Conservation (phyloP, 1,140 invertebrate species). For the Megathymus violae region DNA sequence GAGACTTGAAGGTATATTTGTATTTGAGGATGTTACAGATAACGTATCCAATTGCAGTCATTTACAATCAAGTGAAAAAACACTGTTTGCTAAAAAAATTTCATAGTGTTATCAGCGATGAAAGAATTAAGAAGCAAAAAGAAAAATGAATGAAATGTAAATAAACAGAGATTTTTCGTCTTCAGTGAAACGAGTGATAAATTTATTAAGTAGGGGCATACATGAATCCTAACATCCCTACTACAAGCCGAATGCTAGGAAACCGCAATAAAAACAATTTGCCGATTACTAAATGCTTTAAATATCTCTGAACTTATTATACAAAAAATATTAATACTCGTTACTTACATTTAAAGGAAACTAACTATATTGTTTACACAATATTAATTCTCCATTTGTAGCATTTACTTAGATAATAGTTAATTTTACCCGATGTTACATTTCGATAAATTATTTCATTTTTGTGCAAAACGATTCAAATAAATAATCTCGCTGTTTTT, state of each 20-base stretch:
- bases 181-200: neutral
- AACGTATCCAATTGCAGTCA: too few species aligned
- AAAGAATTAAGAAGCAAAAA: too few species aligned
- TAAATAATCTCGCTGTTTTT: too few species aligned
- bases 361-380: slow-evolving; percentile 30
- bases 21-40: too few species aligned
- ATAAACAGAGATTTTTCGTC: neutral
- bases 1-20: too few species aligned
- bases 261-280: slow-evolving; percentile 23
- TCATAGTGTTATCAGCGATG: too few species aligned
- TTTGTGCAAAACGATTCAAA: too few species aligned
- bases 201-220: slow-evolving; percentile 11
- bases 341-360: slow-evolving; percentile 12
- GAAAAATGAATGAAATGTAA: too few species aligned
- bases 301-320: slow-evolving; percentile 14
- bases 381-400: slow-evolving; percentile 62
- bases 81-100: too few species aligned
- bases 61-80: too few species aligned
- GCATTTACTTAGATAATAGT: slow-evolving; percentile 36
- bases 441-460: slow-evolving; percentile 39
- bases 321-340: slow-evolving; percentile 19
- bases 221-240: slow-evolving; percentile 16
- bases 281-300: slow-evolving; percentile 31
- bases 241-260: slow-evolving; percentile 15
- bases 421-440: slow-evolving; percentile 27